These are phyloP conservation scores for Xestia sexstrigata DNA, from an alignment of 2,888 invertebrate species.

Conservation along the genomic window DNA sequence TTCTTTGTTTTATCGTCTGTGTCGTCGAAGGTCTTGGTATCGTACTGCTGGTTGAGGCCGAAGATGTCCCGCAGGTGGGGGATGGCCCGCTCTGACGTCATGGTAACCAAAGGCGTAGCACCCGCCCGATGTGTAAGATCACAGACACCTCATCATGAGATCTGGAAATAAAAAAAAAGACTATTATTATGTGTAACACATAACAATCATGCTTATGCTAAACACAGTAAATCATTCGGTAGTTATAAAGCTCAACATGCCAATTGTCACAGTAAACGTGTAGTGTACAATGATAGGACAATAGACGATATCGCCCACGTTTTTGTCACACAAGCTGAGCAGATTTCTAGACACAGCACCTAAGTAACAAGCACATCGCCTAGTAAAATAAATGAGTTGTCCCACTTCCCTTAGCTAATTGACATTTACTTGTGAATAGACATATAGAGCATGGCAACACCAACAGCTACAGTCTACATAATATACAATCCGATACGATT, in stretches of 20 bases:
- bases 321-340: conserved; percentile 46
- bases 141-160: conserved; percentile 85
- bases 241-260: conserved; percentile 17
- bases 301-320: conserved; percentile 58
- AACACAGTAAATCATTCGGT: conserved; percentile 25
- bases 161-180: conserved; percentile 81
- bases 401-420: conserved; percentile 55
- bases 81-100: conserved; percentile 94
- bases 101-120: conserved; percentile 80
- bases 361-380: conserved; percentile 52
- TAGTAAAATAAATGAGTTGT: conserved; percentile 42
- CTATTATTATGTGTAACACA: conserved; percentile 24
- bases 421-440: conserved; percentile 45
- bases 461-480: conserved; percentile 34
- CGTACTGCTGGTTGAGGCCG: conserved; percentile 91
- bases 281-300: conserved; percentile 51
- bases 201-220: background rate
- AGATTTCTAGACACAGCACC: conserved; percentile 59
- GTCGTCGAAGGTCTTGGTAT: conserved; percentile 86
- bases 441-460: conserved; percentile 23
- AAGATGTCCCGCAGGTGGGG: conserved; percentile 95
- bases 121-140: conserved; percentile 75
- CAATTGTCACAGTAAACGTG: conserved; percentile 29
- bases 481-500: conserved; percentile 48
- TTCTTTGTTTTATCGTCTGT: conserved; percentile 90